Base-by-base conservation (phyloP, 2,797 vertebrate species). In the Glossophaga mutica region DNA sequence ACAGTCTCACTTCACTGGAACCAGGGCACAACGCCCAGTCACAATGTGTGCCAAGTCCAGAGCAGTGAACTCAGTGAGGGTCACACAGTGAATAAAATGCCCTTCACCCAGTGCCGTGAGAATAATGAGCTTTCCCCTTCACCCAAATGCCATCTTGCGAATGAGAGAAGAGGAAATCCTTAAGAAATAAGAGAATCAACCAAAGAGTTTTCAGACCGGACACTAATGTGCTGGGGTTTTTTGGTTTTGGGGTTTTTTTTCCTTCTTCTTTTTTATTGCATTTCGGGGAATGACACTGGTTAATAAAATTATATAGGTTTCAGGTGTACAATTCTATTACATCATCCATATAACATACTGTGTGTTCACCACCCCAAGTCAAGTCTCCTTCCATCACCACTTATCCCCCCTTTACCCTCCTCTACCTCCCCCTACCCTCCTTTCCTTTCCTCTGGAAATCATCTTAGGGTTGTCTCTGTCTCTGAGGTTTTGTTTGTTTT, bases 21-120 rank as follows among this genome's bases (percentile, higher is more conserved):
- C 29, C 24, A 92, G 67, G 95, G 87, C 87, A 96, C 62, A 74
- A 39, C 0, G 44, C 92, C 94, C 95, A 94, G 91, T 90, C 77
- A 82, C 59, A n/a, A 68, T 87, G 67, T 10, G 19, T 74, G 95
- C 87, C 94, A 94, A 67, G 57, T 79, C 18, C 50, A 92, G 34
- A 87, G 81, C 50, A 88, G 10, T 21, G 10, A 65, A 88, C 3
- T 26, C 77, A 48, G 50, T 68, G 37, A 89, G 46, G 70, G 87
- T 86, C 85, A 97, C 37, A 83, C 59, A 74, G 39, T 57, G 44
- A 79, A 92, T 44, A 11, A 70, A 94, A 74, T 52, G 84, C 9
- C 74, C 91, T 96, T 94, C 9, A 26, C 65, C 52, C 52, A 77
- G 46, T 12, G 73, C n/a, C 83, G 42, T 8, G 6, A 81, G 85